Evolutionary conservation across 1,140 invertebrate species (phyloP).

Genomic region (Penaeus japonicus): DNA sequence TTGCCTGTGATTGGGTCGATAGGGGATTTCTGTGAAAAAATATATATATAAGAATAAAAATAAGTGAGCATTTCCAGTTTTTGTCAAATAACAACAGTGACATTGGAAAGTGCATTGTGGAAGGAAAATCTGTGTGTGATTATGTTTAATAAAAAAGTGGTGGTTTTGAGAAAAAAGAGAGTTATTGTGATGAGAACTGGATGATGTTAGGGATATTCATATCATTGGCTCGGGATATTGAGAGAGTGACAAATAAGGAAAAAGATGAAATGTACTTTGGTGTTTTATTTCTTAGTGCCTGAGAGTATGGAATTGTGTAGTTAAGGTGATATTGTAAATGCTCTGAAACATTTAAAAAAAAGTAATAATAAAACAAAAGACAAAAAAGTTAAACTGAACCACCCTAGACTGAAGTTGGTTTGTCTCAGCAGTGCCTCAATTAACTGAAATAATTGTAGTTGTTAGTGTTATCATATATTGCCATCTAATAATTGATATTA

Average conservation of each 20-base stretch:
- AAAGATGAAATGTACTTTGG: conserved; percentile 19
- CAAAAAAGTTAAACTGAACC: conserved; percentile 2
- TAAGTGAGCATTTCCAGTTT: no score
- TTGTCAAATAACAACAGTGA: no score
- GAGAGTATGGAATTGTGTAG: conserved; percentile 48
- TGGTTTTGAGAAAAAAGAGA: no score
- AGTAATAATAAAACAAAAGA: conserved; percentile 9
- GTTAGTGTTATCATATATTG: conserved; percentile 49
- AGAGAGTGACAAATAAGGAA: conserved; percentile 11
- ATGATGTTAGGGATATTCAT: conserved; percentile 7
- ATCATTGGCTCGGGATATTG: neutral
- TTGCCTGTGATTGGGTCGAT: no score
- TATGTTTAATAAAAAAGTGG: no score
- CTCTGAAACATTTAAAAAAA: conserved; percentile 26
- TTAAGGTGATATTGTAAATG: conserved; percentile 55
- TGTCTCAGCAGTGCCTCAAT: conserved; percentile 54
- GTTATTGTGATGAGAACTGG: no score
- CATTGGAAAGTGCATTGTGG: no score
- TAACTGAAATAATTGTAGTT: conserved; percentile 54
- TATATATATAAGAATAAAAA: no score
- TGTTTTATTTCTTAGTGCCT: conserved; percentile 49
- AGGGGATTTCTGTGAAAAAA: no score
- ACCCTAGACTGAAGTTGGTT: conserved; percentile 45
- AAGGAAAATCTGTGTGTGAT: no score
- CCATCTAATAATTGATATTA: conserved; percentile 38